A percentile compares a stretch with the other conserved stretches of the same genome.
Evolutionary conservation across 1,140 invertebrate species (phyloP).

Genomic region (Apis mellifera): Amel_HAv3.1 CM009936.2:14050001-14050500

Average conservation of each 20-base stretch:
- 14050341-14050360: constrained; percentile 74
- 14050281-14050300: constrained; percentile 82
- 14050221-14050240: too few species aligned
- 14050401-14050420: constrained; percentile 77
- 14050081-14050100: constrained; percentile 94
- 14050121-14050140: constrained; percentile 94
- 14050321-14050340: constrained; percentile 66
- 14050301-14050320: constrained; percentile 71
- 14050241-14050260: constrained; percentile 85
- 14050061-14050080: constrained; percentile 98
- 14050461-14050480: constrained; percentile 83
- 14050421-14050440: constrained; percentile 80
- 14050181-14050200: constrained; percentile 73
- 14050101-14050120: constrained; percentile 95
- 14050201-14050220: too few species aligned
- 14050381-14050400: constrained; percentile 78
- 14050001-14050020: constrained; percentile 98
- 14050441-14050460: constrained; percentile 81
- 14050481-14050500: constrained; percentile 80
- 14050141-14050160: constrained; percentile 81
- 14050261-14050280: constrained; percentile 91
- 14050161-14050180: constrained; percentile 77
- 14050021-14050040: constrained; percentile 97
- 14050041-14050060: constrained; percentile 97
- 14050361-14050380: constrained; percentile 74